A percentile compares a stretch with the other conserved stretches of the same genome.
Conservation (phyloP, 2,113 vertebrate species). For the Gavia stellata region DNA sequence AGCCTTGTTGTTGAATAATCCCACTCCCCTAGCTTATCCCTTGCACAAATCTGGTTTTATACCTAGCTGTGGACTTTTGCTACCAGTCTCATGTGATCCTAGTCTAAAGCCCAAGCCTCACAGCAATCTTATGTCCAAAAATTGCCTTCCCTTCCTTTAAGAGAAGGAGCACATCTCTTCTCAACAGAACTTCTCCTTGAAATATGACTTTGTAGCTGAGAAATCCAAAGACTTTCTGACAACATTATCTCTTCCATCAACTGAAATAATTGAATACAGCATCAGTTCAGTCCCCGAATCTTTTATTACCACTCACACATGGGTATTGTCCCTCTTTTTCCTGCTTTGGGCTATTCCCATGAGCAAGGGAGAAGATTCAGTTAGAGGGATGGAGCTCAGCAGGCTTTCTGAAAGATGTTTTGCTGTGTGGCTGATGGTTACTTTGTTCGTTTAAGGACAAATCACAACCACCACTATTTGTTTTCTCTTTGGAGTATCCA, state of each 20-base stretch:
- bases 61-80: neutral
- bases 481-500: neutral
- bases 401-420: neutral
- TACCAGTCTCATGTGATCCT: neutral
- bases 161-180: neutral
- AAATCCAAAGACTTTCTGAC: neutral
- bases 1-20: neutral
- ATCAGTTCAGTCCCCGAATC: neutral
- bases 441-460: neutral
- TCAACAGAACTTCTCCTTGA: neutral
- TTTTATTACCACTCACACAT: neutral
- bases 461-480: neutral
- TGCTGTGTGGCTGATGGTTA: neutral
- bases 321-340: neutral
- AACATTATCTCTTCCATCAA: neutral
- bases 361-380: neutral
- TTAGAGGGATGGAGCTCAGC: neutral
- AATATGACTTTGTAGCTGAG: neutral
- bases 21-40: neutral
- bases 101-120: neutral
- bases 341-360: neutral
- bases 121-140: neutral
- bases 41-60: neutral
- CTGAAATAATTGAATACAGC: neutral
- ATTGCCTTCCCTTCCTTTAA: neutral